Percentiles rank a stretch among this genome's conserved stretches.
Conservation (phyloP, 2,888 invertebrate genomes). For the Tachina grossa region DNA sequence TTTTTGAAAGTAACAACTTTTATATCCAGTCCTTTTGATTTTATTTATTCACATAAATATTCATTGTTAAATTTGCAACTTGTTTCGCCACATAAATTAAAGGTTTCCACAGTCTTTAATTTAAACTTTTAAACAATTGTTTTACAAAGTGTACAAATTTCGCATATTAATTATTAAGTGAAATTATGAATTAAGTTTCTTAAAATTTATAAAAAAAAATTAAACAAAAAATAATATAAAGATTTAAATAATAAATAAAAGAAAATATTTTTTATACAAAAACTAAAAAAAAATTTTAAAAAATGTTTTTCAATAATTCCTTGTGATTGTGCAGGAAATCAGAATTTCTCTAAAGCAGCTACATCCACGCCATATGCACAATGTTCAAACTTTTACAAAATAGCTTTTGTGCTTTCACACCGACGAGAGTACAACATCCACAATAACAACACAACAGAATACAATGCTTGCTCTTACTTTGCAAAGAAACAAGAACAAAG, state of each 20-base stretch:
- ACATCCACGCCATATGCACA: too few species aligned
- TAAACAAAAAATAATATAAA: slow-evolving; percentile 56
- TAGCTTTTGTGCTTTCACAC: too few species aligned
- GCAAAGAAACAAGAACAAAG: too few species aligned
- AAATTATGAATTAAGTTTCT: slow-evolving; percentile 68
- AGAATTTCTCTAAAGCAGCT: too few species aligned
- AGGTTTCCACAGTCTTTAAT: neutral
- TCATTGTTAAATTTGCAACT: slow-evolving; percentile 13
- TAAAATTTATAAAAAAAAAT: slow-evolving; percentile 66
- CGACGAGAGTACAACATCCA: too few species aligned
- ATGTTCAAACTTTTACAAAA: too few species aligned
- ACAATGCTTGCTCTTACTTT: too few species aligned
- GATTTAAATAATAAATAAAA: slow-evolving; percentile 47
- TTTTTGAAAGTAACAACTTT: slow-evolving; percentile 5
- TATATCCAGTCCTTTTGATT: slow-evolving; percentile 50
- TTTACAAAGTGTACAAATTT: slow-evolving; percentile 68
- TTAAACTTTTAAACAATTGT: slow-evolving; percentile 48
- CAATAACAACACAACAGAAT: too few species aligned
- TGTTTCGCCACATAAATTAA: neutral
- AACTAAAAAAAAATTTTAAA: slow-evolving; percentile 24
- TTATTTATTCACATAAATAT: slow-evolving; percentile 7
- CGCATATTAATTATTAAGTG: slow-evolving; percentile 57
- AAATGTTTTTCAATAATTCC: neutral
- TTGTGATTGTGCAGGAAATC: too few species aligned
- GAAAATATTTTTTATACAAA: slow-evolving; percentile 69